phyloP scores from a whole-genome alignment of 2,888 invertebrate genomes.

The Chrysina gloriosa region DNA sequence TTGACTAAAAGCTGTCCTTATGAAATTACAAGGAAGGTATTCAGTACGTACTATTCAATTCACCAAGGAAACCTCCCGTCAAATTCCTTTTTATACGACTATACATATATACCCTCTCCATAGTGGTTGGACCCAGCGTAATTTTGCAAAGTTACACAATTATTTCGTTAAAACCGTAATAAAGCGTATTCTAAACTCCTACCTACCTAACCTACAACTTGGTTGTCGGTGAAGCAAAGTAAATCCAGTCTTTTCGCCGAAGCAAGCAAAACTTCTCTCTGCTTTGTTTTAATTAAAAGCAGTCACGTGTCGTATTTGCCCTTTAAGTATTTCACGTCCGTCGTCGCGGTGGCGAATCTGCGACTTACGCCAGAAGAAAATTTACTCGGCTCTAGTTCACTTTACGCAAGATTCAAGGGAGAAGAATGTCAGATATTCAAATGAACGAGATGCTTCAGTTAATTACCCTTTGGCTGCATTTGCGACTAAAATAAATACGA shows the following conservation, averaged over 20 bases:
- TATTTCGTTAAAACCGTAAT: neutral
- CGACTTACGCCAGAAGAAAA: neutral
- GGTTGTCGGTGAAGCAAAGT: neutral
- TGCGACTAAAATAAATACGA: neutral
- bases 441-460: conserved; percentile 13
- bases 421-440: conserved; percentile 14
- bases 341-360: neutral
- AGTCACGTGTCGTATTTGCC: neutral
- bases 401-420: neutral
- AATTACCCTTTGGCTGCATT: conserved; percentile 6
- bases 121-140: too few relatives aligned
- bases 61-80: too few relatives aligned
- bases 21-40: too few relatives aligned
- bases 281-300: neutral
- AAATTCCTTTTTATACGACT: too few relatives aligned
- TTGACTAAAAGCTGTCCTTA: too few relatives aligned
- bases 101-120: too few relatives aligned
- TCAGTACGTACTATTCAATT: too few relatives aligned
- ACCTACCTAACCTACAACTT: neutral
- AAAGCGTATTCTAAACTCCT: neutral
- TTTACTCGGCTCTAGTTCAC: conserved; percentile 2
- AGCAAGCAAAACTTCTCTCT: too few relatives aligned
- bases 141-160: neutral
- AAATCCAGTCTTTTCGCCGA: neutral
- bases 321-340: neutral